Conservation (phyloP, 2,113 vertebrate species). For the Alectura lathami region DNA sequence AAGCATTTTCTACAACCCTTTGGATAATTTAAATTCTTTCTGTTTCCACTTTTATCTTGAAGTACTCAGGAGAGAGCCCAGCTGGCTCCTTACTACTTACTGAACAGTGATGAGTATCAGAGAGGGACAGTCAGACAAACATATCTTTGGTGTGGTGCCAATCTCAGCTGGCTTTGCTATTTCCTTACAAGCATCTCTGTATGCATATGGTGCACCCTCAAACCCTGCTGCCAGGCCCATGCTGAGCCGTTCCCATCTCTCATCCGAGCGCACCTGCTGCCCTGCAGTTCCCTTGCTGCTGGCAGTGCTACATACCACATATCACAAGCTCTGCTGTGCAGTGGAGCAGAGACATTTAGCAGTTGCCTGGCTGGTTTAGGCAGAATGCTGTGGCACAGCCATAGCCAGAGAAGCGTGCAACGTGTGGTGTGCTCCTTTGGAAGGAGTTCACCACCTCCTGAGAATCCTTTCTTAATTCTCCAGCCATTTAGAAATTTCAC, state of each 20-base stretch:
- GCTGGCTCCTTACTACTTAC: neutral
- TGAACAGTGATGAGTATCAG: rapidly evolving
- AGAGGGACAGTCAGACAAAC: neutral
- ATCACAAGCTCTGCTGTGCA: neutral
- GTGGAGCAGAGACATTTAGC: neutral
- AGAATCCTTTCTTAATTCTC: neutral
- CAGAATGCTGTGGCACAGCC: neutral
- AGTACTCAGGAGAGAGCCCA: neutral
- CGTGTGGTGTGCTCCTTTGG: rapidly evolving
- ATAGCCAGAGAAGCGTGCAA: rapidly evolving
- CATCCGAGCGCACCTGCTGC: neutral
- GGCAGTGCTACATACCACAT: neutral
- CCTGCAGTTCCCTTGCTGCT: neutral
- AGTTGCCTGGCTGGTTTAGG: neutral
- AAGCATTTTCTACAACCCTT: neutral
- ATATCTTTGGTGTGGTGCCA: neutral
- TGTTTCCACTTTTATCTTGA: neutral
- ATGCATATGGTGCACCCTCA: neutral
- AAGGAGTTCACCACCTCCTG: neutral
- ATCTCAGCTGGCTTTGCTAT: neutral
- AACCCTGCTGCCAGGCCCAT: neutral
- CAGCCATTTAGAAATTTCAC: neutral
- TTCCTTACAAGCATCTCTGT: neutral
- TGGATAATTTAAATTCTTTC: neutral
- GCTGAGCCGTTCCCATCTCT: neutral